Conservation (phyloP, 1,140 invertebrate genomes). For the Meloidogyne exigua region DNA sequence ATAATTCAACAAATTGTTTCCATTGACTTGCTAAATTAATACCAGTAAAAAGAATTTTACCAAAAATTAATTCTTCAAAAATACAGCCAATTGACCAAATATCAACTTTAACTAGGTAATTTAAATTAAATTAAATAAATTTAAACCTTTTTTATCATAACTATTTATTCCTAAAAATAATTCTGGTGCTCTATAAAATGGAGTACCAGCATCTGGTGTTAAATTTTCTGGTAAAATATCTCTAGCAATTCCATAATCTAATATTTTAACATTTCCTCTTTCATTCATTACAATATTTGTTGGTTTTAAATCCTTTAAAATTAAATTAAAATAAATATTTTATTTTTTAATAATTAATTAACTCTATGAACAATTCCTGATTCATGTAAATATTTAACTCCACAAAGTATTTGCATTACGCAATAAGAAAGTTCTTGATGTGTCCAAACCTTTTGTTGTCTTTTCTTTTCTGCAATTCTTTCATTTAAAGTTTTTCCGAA, state of each 20-base stretch:
- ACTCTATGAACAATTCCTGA: conserved; percentile 28
- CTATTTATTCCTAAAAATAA: conserved; percentile 92
- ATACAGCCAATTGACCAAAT: conserved; percentile 99
- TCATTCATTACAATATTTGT: conserved; percentile 31
- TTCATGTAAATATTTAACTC: conserved; percentile 18
- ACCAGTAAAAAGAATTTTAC: conserved; percentile 95
- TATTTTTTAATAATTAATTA: background rate
- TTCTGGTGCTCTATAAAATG: conserved; percentile 96
- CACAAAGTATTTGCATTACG: conserved; percentile 29
- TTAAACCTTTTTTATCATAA: conserved; percentile 84
- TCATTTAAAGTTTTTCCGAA: conserved; percentile 23
- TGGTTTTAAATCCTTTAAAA: conserved; percentile 26
- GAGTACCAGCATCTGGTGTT: conserved; percentile 96
- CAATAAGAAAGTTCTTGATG: conserved; percentile 27
- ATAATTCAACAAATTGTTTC: conserved; percentile 93
- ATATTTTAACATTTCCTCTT: conserved; percentile 76
- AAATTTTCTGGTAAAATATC: conserved; percentile 71
- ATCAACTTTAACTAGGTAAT: conserved; percentile 83
- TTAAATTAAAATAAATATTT: background rate
- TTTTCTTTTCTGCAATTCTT: conserved; percentile 19
- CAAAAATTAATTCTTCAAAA: conserved; percentile 98
- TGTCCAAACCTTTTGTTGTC: conserved; percentile 11
- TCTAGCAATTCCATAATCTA: conserved; percentile 95
- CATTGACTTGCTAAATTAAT: conserved; percentile 99
- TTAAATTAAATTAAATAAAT: conserved; percentile 11